Conservation (phyloP, 2,888 invertebrate species). For the Leptinotarsa tumamoca region DNA sequence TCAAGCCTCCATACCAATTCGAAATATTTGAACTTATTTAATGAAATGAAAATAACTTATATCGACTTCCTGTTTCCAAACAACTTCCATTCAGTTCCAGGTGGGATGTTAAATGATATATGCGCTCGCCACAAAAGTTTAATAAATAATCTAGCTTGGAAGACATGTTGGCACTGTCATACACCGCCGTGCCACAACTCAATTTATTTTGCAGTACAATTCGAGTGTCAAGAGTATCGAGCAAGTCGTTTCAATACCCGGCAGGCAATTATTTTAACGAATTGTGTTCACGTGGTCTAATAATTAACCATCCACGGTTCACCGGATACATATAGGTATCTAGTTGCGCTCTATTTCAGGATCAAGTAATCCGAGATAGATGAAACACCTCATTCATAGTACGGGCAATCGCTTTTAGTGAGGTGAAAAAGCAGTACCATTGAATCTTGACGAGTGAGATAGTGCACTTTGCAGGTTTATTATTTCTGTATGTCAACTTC, state of each 20-base stretch:
- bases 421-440: neutral
- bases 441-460: neutral
- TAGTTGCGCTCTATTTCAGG: conserved; percentile 54
- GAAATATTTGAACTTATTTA: no score
- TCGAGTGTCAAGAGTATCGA: conserved; percentile 24
- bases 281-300: conserved; percentile 49
- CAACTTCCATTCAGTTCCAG: neutral
- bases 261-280: conserved; percentile 50
- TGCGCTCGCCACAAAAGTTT: neutral
- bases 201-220: conserved; percentile 19
- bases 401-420: neutral
- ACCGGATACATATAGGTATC: conserved; percentile 46
- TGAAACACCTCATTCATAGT: conserved; percentile 33
- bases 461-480: no score
- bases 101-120: neutral
- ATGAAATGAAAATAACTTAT: no score
- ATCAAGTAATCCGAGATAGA: conserved; percentile 44
- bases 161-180: neutral
- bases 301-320: conserved; percentile 55
- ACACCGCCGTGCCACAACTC: conserved; percentile 7
- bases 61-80: neutral
- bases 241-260: conserved; percentile 21
- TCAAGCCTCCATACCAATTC: no score
- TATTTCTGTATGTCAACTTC: no score
- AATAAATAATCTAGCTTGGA: neutral